These are phyloP conservation scores for Labeo catla DNA, from an alignment of 2,113 vertebrate species.

Conservation along the genomic window DNA sequence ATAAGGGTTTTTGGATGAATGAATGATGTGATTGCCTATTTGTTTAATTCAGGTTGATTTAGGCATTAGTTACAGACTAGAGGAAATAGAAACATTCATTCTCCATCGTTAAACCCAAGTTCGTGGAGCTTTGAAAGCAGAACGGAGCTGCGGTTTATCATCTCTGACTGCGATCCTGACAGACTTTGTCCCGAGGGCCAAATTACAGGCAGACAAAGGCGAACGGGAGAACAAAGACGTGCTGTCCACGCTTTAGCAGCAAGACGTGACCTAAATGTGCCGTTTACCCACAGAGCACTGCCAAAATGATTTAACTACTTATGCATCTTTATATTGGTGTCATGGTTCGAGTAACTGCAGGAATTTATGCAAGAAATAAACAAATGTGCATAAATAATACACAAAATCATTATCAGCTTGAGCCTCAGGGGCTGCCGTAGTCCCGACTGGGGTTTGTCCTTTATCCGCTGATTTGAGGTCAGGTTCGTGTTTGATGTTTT, in stretches of 20 bases:
- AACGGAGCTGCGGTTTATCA: not conserved
- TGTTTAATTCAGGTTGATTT: not conserved
- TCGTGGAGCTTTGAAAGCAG: not conserved
- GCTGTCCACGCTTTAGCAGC: conserved; percentile 55
- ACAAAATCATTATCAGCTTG: not conserved
- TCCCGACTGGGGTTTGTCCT: not conserved
- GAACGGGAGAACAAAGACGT: conserved; percentile 51
- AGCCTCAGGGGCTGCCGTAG: not conserved
- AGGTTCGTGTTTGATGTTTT: conserved; percentile 9
- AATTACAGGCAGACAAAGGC: conserved; percentile 17
- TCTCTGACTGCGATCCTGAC: not conserved
- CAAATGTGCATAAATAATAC: not conserved
- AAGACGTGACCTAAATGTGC: conserved; percentile 54
- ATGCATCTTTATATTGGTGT: not conserved
- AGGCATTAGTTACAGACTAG: not conserved
- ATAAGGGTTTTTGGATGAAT: not conserved
- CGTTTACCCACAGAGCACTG: conserved; percentile 18
- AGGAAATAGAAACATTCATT: not conserved
- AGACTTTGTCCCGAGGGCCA: conserved; percentile 13
- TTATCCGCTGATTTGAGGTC: conserved; percentile 24
- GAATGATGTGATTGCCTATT: not conserved
- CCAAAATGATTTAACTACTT: not conserved
- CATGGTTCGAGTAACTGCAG: not conserved
- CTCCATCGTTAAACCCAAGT: not conserved
- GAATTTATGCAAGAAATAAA: not conserved